Percentiles rank a stretch among this genome's conserved stretches.
phyloP scores from a whole-genome alignment of 2,113 vertebrate genomes.

The Poecile atricapillus region DNA sequence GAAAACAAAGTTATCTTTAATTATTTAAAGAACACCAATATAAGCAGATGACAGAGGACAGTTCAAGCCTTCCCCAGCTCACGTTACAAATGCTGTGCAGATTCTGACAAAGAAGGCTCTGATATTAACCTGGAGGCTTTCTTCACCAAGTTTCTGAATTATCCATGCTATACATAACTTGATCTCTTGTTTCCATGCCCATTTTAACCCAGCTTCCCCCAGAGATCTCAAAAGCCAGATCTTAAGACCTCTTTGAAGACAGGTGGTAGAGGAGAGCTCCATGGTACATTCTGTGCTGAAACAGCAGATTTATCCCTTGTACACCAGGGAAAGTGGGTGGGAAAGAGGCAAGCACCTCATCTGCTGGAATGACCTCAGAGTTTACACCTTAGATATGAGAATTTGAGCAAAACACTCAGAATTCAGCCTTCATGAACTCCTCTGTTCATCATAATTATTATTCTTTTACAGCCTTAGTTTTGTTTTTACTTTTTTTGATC shows the following conservation, averaged over 20 bases:
- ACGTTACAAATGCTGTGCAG: background rate
- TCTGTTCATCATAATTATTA: background rate
- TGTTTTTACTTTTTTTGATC: background rate
- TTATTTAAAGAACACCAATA: background rate
- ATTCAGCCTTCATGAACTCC: background rate
- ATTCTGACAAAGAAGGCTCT: background rate
- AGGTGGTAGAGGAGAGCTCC: background rate
- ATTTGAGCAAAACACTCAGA: background rate
- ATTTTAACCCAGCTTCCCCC: background rate
- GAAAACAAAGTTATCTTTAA: background rate
- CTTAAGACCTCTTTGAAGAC: background rate
- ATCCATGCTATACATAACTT: accelerated
- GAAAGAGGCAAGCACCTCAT: background rate
- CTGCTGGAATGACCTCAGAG: background rate
- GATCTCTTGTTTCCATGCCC: background rate
- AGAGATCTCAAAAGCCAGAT: background rate
- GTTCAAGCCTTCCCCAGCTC: background rate
- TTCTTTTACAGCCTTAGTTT: background rate
- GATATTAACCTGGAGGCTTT: background rate
- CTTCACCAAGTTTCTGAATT: background rate
- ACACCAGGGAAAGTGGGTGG: background rate
- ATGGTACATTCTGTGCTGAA: background rate
- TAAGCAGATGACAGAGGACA: background rate
- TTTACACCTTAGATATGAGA: background rate
- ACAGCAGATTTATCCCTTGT: background rate